These are phyloP conservation scores for Chascanopsetta lugubris DNA, from an alignment of 2,113 vertebrate species.

Conservation along the genomic window DNA sequence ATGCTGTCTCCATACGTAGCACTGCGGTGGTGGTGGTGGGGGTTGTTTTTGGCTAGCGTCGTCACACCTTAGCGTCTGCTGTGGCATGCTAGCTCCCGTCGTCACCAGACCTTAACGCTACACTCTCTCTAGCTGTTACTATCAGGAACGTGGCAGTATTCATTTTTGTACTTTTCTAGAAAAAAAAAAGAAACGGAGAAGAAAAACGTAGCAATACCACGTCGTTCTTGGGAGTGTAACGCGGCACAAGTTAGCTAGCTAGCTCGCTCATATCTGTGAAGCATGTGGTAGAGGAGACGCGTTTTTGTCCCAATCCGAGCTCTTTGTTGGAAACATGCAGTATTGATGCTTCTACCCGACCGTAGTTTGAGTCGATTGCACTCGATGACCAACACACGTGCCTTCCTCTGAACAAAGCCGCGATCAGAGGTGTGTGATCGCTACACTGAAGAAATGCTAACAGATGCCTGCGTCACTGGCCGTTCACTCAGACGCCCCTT, in stretches of 20 bases:
- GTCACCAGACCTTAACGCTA: constrained; percentile 60
- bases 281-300: constrained; percentile 41
- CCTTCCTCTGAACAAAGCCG: constrained; percentile 80
- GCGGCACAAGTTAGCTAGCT: constrained; percentile 24
- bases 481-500: constrained; percentile 40
- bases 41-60: constrained; percentile 26
- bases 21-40: too few species aligned
- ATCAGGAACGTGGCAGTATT: constrained; percentile 63
- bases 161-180: constrained; percentile 68
- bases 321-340: constrained; percentile 62
- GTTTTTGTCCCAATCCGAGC: constrained; percentile 43
- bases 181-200: constrained; percentile 23
- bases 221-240: constrained; percentile 54
- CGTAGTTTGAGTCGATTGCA: constrained; percentile 54
- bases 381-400: constrained; percentile 75
- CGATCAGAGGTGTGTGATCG: constrained; percentile 22
- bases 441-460: constrained; percentile 34
- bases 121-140: constrained; percentile 51
- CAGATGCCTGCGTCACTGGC: constrained; percentile 24
- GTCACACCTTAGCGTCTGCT: constrained; percentile 47
- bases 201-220: constrained; percentile 72
- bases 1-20: constrained; percentile 70
- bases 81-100: constrained; percentile 44
- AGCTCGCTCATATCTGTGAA: constrained; percentile 57
- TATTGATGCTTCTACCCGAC: constrained; percentile 56